Evolutionary conservation across 2,113 vertebrate species (phyloP).

Genomic region (Petrocephalus zakoni): DNA sequence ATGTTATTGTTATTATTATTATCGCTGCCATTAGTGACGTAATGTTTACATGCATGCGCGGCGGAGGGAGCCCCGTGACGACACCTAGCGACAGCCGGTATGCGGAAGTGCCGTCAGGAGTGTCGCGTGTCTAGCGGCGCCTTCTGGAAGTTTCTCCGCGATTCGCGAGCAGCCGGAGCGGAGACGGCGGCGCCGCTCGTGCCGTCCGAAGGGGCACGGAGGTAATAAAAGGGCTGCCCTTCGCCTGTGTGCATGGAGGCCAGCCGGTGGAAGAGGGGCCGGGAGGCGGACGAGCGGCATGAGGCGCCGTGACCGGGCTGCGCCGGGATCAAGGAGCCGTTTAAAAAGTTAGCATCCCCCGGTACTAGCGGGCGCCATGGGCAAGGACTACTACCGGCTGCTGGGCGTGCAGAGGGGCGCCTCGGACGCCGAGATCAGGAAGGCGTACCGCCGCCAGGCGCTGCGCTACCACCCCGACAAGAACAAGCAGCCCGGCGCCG

Average conservation of each 20-base stretch:
- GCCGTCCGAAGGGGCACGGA: too few species aligned
- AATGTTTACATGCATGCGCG: neutral
- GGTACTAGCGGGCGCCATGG: constrained; percentile 56
- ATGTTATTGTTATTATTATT: neutral
- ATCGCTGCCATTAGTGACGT: neutral
- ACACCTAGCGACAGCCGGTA: neutral
- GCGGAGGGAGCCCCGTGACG: neutral
- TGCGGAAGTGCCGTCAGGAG: neutral
- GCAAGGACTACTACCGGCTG: constrained; percentile 81
- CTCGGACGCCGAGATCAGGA: constrained; percentile 79
- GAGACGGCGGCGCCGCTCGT: neutral
- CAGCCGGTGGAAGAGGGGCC: neutral
- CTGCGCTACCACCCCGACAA: constrained; percentile 86
- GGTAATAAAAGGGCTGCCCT: too few species aligned
- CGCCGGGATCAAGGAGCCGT: neutral
- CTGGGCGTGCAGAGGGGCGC: constrained; percentile 73
- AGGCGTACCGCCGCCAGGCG: constrained; percentile 83
- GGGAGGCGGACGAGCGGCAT: neutral
- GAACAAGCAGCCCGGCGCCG: constrained; percentile 80
- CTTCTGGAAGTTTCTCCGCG: constrained; percentile 8
- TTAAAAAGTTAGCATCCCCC: neutral
- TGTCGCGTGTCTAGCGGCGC: neutral
- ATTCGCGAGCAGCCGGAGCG: neutral
- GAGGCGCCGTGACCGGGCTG: neutral
- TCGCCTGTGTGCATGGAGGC: neutral